Percentiles rank a stretch among this genome's conserved stretches.
phyloP scores from a whole-genome alignment of 1,140 invertebrate genomes.

The Drosophila cardini region DNA sequence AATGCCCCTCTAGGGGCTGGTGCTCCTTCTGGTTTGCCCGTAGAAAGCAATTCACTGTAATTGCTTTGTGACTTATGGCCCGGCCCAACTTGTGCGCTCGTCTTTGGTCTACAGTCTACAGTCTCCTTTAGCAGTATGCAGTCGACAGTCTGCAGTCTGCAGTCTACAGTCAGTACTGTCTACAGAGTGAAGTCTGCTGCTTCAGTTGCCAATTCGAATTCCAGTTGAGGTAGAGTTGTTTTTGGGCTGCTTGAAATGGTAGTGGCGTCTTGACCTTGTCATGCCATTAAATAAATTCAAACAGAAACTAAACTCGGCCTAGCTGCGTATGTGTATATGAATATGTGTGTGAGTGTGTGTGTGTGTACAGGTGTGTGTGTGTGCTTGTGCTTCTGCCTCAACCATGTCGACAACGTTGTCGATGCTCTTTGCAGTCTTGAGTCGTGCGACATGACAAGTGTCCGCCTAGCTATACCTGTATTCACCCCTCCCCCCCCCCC shows the following conservation, averaged over 20 bases:
- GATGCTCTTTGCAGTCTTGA: slow-evolving; percentile 17
- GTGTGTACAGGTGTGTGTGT: slow-evolving; percentile 2
- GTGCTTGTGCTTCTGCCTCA: slow-evolving; percentile 5
- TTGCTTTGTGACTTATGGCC: slow-evolving; percentile 84
- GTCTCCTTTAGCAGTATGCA: slow-evolving; percentile 58
- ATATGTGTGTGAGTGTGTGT: not conserved
- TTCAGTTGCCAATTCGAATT: not conserved
- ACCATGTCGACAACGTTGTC: slow-evolving; percentile 20
- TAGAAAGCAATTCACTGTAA: slow-evolving; percentile 82
- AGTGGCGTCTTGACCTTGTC: slow-evolving; percentile 81
- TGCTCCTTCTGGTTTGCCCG: slow-evolving; percentile 34
- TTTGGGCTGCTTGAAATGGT: slow-evolving; percentile 41
- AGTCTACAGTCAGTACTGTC: slow-evolving; percentile 11
- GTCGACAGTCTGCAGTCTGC: not conserved
- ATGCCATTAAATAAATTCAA: slow-evolving; percentile 80
- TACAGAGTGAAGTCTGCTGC: slow-evolving; percentile 23
- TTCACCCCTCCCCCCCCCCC: not conserved
- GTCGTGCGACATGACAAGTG: slow-evolving; percentile 73
- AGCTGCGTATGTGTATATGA: not conserved
- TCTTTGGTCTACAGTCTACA: slow-evolving; percentile 43
- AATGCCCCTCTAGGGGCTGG: slow-evolving; percentile 10
- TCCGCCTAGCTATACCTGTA: slow-evolving; percentile 48
- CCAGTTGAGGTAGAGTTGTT: not conserved
- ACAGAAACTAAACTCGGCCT: slow-evolving; percentile 74
- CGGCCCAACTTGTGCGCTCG: slow-evolving; percentile 72